Conservation (phyloP, 2,113 vertebrate genomes). For the Phrynosoma blainvillii region DNA sequence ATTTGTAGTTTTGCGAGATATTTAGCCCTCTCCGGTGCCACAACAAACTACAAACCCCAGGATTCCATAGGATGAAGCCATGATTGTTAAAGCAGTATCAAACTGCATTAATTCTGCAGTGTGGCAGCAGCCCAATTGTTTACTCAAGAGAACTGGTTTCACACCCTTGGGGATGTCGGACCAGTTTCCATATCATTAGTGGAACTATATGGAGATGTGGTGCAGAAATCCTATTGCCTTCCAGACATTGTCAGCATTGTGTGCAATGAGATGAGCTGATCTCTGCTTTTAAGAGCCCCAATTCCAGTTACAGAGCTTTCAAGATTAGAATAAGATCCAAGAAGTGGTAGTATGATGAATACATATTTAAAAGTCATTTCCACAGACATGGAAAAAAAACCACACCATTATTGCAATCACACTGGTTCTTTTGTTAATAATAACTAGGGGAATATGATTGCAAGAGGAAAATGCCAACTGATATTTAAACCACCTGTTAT, state of each 20-base stretch:
- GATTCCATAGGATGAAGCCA: too few relatives aligned
- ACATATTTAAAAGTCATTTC: conserved; percentile 58
- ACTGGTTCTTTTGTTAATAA: conserved; percentile 46
- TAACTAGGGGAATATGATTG: conserved; percentile 46
- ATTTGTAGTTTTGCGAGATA: too few relatives aligned
- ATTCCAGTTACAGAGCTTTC: not conserved
- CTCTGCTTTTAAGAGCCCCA: conserved; percentile 11
- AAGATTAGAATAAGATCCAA: conserved; percentile 46
- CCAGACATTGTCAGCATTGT: not conserved
- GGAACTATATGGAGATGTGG: not conserved
- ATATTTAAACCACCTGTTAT: conserved; percentile 58
- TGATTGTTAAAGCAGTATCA: too few relatives aligned
- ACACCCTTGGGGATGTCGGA: rapidly evolving
- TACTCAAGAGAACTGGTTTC: not conserved
- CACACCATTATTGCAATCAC: conserved; percentile 37
- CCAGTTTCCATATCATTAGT: not conserved
- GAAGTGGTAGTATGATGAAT: conserved; percentile 48
- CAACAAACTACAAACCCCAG: too few relatives aligned
- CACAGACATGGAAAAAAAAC: conserved; percentile 37
- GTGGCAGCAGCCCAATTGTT: not conserved
- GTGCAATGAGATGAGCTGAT: conserved; percentile 12
- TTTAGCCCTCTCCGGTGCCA: too few relatives aligned
- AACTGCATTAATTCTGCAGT: too few relatives aligned
- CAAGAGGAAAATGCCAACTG: conserved; percentile 58
- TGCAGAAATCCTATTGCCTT: not conserved